Conservation (phyloP, 2,888 invertebrate species). For the Carterocephalus palaemon region DNA sequence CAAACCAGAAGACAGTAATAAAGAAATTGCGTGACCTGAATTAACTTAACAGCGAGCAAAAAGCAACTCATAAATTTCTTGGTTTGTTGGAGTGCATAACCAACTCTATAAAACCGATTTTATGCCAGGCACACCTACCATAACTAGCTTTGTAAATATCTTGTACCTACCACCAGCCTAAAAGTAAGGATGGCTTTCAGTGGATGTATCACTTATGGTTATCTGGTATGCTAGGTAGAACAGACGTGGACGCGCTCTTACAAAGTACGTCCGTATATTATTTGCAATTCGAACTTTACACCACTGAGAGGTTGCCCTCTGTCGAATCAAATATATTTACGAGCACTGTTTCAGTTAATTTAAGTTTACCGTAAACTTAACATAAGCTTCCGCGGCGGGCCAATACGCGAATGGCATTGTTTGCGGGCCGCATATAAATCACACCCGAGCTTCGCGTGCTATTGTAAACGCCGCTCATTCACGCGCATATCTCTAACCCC, state of each 20-base stretch:
- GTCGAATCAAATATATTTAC: slow-evolving; percentile 24
- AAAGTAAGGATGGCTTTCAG: too few relatives aligned
- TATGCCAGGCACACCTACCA: too few relatives aligned
- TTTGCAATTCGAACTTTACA: not conserved
- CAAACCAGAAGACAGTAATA: too few relatives aligned
- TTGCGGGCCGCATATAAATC: slow-evolving; percentile 74
- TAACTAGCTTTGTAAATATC: too few relatives aligned
- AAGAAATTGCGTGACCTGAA: too few relatives aligned
- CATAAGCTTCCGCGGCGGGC: slow-evolving; percentile 61
- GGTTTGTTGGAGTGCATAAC: too few relatives aligned
- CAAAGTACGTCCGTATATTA: slow-evolving; percentile 8
- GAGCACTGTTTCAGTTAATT: slow-evolving; percentile 65
- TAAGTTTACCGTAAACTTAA: slow-evolving; percentile 70
- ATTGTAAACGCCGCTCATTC: slow-evolving; percentile 46
- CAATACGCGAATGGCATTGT: slow-evolving; percentile 62
- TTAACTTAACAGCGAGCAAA: too few relatives aligned
- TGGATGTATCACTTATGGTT: too few relatives aligned
- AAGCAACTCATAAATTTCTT: too few relatives aligned
- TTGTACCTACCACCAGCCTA: too few relatives aligned
- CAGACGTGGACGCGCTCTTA: not conserved
- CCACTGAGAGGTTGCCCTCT: not conserved
- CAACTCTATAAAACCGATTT: too few relatives aligned
- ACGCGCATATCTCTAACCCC: slow-evolving; percentile 47
- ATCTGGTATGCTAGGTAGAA: too few relatives aligned
- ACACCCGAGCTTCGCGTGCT: slow-evolving; percentile 43